Evolutionary conservation across 2,888 invertebrate species (phyloP).

Genomic region (Drosophila atroscutellata): DNA sequence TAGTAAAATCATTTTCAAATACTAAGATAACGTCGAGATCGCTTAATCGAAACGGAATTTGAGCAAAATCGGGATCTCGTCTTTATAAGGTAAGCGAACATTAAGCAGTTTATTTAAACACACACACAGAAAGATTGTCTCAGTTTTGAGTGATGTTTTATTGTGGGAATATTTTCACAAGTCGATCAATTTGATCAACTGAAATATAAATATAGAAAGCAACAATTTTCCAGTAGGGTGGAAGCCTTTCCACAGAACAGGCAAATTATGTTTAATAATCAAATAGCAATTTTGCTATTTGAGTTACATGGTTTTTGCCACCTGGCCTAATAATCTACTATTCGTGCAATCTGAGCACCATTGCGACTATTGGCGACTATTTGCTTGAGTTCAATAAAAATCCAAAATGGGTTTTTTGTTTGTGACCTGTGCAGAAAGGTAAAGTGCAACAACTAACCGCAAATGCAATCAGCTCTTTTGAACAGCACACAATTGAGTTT

Average conservation of each 20-base stretch:
- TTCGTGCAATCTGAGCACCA: background rate
- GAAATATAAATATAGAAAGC: background rate
- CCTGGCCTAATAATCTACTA: background rate
- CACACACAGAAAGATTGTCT: background rate
- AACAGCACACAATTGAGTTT: background rate
- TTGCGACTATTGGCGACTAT: background rate
- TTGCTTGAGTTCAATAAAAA: conserved; percentile 11
- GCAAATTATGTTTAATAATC: background rate
- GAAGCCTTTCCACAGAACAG: background rate
- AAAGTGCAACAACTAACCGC: conserved; percentile 33
- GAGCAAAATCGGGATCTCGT: background rate
- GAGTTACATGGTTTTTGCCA: background rate
- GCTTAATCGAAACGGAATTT: background rate
- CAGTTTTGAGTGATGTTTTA: background rate
- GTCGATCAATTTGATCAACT: background rate
- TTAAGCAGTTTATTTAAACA: background rate
- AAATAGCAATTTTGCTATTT: background rate
- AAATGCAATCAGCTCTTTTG: conserved; percentile 41
- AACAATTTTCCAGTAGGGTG: background rate
- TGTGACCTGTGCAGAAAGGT: conserved; percentile 11
- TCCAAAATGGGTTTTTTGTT: background rate
- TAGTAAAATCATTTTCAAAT: background rate
- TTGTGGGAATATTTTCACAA: background rate
- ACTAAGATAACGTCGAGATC: background rate
- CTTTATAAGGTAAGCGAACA: background rate